Evolutionary conservation across 2,797 vertebrate species (phyloP), one percentile per base, ranked within the genome.

Genomic region (Todus mexicanus): DNA sequence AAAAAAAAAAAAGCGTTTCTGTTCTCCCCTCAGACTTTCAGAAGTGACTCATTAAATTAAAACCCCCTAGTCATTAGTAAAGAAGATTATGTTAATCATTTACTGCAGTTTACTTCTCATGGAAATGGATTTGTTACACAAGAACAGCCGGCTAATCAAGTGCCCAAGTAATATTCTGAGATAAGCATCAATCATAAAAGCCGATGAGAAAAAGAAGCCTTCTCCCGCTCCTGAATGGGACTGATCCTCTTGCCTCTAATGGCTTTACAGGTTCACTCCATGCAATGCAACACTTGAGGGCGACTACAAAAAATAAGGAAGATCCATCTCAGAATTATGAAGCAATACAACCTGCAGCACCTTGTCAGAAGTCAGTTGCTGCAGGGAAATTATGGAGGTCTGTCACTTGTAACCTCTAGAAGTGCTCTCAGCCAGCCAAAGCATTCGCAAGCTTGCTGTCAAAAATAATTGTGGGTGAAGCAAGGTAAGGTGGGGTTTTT

Each of bases 61-160:
- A 93, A 96, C 54, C 0, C 4, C 38, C 57, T 22, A 80, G 84
- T 78, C 82, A 80, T 94, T 95, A 95, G 66, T 70, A 83, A 93
- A 95, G 89, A 93, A 84, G 84, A 95, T 94, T 92, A 92, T 66
- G 87, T 76, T 92, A 95, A 96, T 95, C 37, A 87, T 95, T 96
- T 66, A 81, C 82, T 86, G 75, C 73, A 85, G 84, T 91, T 90
- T 92, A 78, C 81, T 95, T 86, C 92, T 94, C 73, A 73, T 56
- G 66, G 90, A 89, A 83, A 92, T 73, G 90, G 90, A 90, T 96
- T 92, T 91, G 93, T 84, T 89, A 90, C 84, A 94, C 79, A 78
- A 89, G 93, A 94, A 66, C 1, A 1, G 69, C 54, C 4, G 6
- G 84, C 90, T 93, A 92, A 94, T 89, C 84, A 81, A 82, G 63